Percentiles rank a stretch among this genome's conserved stretches.
Conservation (phyloP, 2,888 invertebrate genomes). For the Agrochola circellaris region DNA sequence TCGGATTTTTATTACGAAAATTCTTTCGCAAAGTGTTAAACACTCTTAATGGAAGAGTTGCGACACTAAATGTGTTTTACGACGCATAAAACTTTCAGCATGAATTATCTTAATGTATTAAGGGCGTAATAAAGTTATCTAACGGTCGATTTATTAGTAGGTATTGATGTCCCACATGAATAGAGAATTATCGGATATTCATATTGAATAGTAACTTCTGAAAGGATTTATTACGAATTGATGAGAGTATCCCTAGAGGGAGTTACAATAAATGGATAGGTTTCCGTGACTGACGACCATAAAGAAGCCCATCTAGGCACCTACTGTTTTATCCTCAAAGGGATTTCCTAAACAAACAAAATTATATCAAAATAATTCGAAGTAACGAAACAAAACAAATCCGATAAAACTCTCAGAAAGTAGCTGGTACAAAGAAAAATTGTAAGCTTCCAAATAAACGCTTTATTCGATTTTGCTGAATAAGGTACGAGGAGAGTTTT, state of each 20-base stretch:
- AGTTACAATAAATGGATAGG: constrained; percentile 15
- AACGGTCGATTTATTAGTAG: constrained; percentile 41
- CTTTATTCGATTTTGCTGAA: constrained; percentile 65
- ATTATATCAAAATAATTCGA: constrained; percentile 60
- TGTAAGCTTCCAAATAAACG: constrained; percentile 61
- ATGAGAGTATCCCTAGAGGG: neutral
- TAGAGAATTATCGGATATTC: constrained; percentile 22
- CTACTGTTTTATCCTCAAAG: constrained; percentile 36
- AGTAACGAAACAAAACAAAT: constrained; percentile 66
- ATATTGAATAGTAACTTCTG: constrained; percentile 15
- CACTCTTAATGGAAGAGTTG: constrained; percentile 46
- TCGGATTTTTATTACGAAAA: constrained; percentile 24
- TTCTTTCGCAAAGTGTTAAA: constrained; percentile 41
- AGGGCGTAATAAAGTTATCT: constrained; percentile 51
- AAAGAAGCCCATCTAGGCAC: constrained; percentile 1
- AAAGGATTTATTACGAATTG: constrained; percentile 20
- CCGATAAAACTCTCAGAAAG: constrained; percentile 59
- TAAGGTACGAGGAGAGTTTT: constrained; percentile 49
- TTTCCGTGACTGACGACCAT: constrained; percentile 24
- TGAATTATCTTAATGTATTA: constrained; percentile 48
- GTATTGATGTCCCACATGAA: constrained; percentile 26
- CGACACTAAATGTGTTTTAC: constrained; percentile 57
- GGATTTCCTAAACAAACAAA: constrained; percentile 57
- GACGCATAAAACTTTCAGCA: constrained; percentile 52
- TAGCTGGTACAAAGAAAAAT: constrained; percentile 63